phyloP scores from a whole-genome alignment of 2,888 invertebrate species.

The Rhamnusium bicolor region DNA sequence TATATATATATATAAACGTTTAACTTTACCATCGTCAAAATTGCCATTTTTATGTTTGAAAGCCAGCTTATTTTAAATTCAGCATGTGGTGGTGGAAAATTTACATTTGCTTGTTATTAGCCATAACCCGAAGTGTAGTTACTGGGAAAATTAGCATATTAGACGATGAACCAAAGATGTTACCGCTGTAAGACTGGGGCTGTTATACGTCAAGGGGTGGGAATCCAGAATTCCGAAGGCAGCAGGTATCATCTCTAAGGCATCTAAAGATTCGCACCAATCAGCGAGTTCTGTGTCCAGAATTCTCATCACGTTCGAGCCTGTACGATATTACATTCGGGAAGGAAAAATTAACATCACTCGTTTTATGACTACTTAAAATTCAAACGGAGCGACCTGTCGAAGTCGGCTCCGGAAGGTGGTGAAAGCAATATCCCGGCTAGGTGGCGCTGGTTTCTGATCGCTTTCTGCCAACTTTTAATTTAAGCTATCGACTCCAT shows the following conservation, averaged over 20 bases:
- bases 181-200: conserved; percentile 24
- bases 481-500: conserved; percentile 68
- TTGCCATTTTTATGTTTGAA: conserved; percentile 14
- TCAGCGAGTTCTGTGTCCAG: conserved; percentile 51
- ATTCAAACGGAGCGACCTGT: conserved; percentile 58
- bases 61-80: conserved; percentile 48
- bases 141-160: conserved; percentile 62
- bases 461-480: conserved; percentile 61
- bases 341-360: conserved; percentile 71
- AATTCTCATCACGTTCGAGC: conserved; percentile 61
- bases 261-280: conserved; percentile 59
- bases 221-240: conserved; percentile 37
- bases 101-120: conserved; percentile 62
- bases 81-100: conserved; percentile 49
- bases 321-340: conserved; percentile 69
- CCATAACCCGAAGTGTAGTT: conserved; percentile 62
- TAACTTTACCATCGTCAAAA: conserved; percentile 3
- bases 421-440: conserved; percentile 45
- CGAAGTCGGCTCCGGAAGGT: conserved; percentile 52
- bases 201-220: conserved; percentile 35
- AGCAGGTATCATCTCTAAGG: conserved; percentile 56
- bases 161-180: conserved; percentile 59
- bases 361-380: conserved; percentile 72
- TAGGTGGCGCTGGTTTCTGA: conserved; percentile 17
- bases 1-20: background rate